Conservation (phyloP, 2,888 invertebrate genomes). For the Lepetodrilus schrolli region DNA sequence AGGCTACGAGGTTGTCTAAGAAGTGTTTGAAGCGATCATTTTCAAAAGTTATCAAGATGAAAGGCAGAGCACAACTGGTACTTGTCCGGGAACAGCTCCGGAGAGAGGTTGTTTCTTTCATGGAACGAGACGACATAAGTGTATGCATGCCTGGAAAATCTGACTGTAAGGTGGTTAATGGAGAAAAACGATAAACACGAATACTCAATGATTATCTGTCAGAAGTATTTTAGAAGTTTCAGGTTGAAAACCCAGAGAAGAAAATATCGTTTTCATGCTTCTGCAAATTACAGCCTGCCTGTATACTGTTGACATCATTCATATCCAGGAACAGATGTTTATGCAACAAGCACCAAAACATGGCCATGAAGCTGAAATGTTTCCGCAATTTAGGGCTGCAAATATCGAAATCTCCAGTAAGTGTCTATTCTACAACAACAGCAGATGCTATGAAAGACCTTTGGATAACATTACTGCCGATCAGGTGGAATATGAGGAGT, state of each 20-base stretch:
- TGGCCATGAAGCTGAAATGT: conserved; percentile 39
- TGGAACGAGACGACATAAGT: background rate
- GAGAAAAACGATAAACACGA: background rate
- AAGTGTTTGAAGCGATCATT: background rate
- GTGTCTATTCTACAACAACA: conserved; percentile 5
- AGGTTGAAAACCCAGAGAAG: background rate
- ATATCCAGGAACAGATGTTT: conserved; percentile 40
- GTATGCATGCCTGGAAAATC: background rate
- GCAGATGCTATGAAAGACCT: conserved; percentile 27
- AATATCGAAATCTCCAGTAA: conserved; percentile 36
- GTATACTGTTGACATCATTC: conserved; percentile 33
- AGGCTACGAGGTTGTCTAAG: background rate
- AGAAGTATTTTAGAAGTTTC: background rate
- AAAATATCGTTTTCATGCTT: conserved; percentile 30
- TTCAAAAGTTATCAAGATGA: background rate
- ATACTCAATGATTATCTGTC: background rate
- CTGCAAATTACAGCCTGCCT: conserved; percentile 31
- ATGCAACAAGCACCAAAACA: conserved; percentile 41
- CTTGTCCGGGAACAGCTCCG: background rate
- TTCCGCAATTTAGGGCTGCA: conserved; percentile 18
- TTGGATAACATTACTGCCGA: background rate
- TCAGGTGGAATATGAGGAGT: conserved; percentile 32
- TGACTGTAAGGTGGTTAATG: background rate
- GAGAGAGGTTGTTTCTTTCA: background rate
- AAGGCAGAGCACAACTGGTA: background rate